Evolutionary conservation across 2,113 vertebrate species (phyloP).

Genomic region (Triplophysa rosa): DNA sequence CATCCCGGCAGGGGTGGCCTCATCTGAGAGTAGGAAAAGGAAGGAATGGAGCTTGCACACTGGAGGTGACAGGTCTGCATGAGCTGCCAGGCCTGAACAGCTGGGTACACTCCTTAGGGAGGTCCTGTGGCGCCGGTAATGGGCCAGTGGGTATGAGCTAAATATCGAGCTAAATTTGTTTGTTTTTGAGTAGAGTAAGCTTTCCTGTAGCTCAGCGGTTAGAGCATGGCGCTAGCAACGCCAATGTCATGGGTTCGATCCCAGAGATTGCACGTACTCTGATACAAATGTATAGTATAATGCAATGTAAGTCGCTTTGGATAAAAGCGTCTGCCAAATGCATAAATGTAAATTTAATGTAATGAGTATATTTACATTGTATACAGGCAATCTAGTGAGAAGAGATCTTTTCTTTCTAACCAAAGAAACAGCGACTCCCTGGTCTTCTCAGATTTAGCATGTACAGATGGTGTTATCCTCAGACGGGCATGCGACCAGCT

Average conservation of each 20-base stretch:
- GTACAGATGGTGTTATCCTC: slow-evolving; percentile 50
- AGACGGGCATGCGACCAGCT: slow-evolving; percentile 43
- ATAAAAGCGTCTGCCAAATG: no score
- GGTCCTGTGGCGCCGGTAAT: neutral
- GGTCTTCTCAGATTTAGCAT: slow-evolving; percentile 11
- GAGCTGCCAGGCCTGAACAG: slow-evolving; percentile 23
- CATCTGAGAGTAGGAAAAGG: neutral
- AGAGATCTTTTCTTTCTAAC: neutral
- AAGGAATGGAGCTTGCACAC: neutral
- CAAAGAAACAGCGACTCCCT: neutral
- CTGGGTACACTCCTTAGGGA: slow-evolving; percentile 40
- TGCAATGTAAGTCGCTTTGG: no score
- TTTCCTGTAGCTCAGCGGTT: no score
- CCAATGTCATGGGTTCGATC: no score
- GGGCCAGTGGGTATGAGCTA: slow-evolving; percentile 27
- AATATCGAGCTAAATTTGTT: neutral
- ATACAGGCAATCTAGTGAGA: no score
- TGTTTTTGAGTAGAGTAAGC: neutral
- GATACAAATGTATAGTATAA: no score
- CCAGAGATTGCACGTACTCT: no score
- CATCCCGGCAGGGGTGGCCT: neutral
- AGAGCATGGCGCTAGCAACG: no score
- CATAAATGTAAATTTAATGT: no score
- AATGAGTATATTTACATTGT: no score
- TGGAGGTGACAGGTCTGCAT: slow-evolving; percentile 5